phyloP scores from a whole-genome alignment of 2,797 vertebrate species.

The Rhabdomys pumilio region DNA sequence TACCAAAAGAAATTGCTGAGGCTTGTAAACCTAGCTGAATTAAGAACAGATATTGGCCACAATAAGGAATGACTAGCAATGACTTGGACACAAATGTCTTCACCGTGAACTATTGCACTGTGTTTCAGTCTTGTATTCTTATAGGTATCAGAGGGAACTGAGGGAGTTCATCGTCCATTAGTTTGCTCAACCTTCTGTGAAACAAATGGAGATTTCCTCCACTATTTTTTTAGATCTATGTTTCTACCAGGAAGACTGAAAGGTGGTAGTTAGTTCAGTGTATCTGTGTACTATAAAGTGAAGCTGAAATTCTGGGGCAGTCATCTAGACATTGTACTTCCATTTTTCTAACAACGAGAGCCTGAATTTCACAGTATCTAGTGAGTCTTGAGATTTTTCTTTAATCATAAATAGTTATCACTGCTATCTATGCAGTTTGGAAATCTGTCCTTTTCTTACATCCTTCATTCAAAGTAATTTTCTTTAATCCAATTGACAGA shows the following conservation, averaged over 20 bases:
- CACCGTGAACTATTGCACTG: background rate
- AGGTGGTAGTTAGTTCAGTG: background rate
- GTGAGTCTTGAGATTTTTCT: background rate
- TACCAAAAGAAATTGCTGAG: conserved; percentile 21
- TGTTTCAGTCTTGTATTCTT: background rate
- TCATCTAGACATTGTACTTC: background rate
- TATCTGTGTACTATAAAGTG: background rate
- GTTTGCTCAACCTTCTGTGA: background rate
- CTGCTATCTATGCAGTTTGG: background rate
- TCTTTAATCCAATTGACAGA: background rate
- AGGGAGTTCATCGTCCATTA: conserved; percentile 2
- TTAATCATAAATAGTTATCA: background rate
- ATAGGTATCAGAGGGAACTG: background rate
- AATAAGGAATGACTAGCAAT: background rate
- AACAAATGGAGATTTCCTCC: background rate
- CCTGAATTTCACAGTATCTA: background rate
- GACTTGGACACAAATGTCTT: background rate
- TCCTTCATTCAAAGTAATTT: background rate
- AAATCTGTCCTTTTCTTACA: background rate
- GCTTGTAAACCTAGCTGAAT: conserved; percentile 49
- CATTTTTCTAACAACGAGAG: background rate
- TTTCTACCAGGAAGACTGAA: background rate
- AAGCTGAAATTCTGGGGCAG: background rate
- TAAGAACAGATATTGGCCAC: background rate
- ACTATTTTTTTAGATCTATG: background rate